Conservation (phyloP, 2,113 vertebrate species). For the Sitta europaea region DNA sequence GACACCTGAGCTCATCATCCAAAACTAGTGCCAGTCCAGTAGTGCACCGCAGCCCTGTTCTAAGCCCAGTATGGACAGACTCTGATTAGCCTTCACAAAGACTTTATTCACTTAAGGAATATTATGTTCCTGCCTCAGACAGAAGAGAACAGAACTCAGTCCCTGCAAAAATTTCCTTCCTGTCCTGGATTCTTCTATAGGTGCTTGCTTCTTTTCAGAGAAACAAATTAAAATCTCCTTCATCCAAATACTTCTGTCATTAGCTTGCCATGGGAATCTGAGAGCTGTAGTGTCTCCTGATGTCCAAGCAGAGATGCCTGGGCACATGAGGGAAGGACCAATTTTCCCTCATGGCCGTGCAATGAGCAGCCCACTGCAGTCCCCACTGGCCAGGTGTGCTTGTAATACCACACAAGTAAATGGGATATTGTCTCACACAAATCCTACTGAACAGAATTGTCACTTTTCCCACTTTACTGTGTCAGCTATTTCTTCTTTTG, state of each 20-base stretch:
- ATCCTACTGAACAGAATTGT: background rate
- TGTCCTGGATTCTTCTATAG: background rate
- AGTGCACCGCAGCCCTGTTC: background rate
- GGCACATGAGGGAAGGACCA: background rate
- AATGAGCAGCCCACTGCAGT: background rate
- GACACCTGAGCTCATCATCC: background rate
- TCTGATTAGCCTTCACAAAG: constrained; percentile 13
- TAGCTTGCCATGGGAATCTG: background rate
- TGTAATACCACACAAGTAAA: background rate
- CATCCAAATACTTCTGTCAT: background rate
- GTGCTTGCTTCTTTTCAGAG: background rate
- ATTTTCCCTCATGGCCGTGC: background rate
- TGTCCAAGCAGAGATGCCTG: background rate
- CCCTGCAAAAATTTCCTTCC: background rate
- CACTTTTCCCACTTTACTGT: background rate
- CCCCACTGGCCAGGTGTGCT: background rate
- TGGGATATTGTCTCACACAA: background rate
- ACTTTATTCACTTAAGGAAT: background rate
- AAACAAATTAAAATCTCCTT: background rate
- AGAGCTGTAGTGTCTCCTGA: background rate
- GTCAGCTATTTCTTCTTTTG: background rate
- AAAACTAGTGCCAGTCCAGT: background rate
- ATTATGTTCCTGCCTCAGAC: background rate
- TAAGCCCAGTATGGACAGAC: background rate
- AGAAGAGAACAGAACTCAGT: background rate